Percentiles rank a stretch among this genome's conserved stretches.
Conservation (phyloP, 2,113 vertebrate species). For the Axis porcinus region DNA sequence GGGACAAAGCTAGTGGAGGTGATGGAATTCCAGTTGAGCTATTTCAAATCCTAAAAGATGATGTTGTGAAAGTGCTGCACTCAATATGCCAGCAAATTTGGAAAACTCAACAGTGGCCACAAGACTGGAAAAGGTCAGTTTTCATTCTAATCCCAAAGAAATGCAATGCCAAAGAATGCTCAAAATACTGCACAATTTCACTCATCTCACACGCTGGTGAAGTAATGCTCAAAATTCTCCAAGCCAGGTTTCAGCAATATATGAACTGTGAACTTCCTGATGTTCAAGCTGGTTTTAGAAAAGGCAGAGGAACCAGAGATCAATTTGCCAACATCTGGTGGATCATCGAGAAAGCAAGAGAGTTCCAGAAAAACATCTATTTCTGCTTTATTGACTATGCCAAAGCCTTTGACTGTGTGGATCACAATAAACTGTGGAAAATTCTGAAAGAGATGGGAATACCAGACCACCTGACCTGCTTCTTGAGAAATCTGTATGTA, state of each 20-base stretch:
- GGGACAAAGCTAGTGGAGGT: not conserved
- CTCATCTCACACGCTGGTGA: accelerated
- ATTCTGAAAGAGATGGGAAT: not conserved
- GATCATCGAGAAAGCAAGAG: not conserved
- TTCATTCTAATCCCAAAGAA: not conserved
- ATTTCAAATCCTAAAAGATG: not conserved
- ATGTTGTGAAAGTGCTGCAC: not conserved
- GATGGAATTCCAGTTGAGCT: not conserved
- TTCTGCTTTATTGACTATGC: not conserved
- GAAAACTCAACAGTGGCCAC: not conserved
- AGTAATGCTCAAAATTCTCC: not conserved
- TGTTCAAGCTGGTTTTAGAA: not conserved
- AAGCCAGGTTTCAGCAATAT: not conserved
- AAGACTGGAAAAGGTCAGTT: not conserved
- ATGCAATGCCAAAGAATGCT: not conserved
- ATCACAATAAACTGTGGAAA: not conserved
- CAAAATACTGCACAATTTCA: accelerated
- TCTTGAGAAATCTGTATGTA: not conserved
- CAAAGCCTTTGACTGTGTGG: not conserved
- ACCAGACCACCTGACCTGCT: not conserved
- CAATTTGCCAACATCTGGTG: accelerated
- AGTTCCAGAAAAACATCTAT: not conserved
- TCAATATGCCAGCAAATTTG: not conserved
- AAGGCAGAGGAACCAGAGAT: not conserved
- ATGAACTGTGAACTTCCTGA: accelerated